Evolutionary conservation across 2,888 invertebrate species (phyloP).

Genomic region (Brassicogethes aeneus): DNA sequence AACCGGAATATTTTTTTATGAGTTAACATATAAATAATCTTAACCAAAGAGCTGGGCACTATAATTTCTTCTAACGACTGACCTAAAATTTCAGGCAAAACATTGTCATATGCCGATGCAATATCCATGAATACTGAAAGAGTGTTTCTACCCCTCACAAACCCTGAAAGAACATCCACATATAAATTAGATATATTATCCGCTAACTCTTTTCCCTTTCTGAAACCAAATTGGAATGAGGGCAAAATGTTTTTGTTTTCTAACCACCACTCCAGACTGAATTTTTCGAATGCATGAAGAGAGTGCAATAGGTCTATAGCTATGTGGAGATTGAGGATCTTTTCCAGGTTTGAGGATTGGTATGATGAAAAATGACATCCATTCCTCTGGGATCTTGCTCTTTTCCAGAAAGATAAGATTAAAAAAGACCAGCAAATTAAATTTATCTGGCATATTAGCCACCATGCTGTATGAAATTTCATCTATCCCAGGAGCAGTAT

Average conservation of each 20-base stretch:
- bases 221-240: constrained; percentile 5
- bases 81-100: too few relatives aligned
- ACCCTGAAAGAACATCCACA: too few relatives aligned
- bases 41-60: too few relatives aligned
- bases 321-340: constrained; percentile 3
- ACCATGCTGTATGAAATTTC: constrained; percentile 5
- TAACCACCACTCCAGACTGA: constrained; percentile 5
- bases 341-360: constrained; percentile 5
- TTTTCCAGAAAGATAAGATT: neutral
- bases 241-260: constrained; percentile 4
- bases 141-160: too few relatives aligned
- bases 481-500: constrained; percentile 6
- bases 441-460: constrained; percentile 2
- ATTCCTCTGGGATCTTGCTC: constrained; percentile 2
- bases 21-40: too few relatives aligned
- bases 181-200: neutral
- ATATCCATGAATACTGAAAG: too few relatives aligned
- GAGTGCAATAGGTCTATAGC: constrained; percentile 8
- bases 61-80: too few relatives aligned
- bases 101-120: too few relatives aligned
- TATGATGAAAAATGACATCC: neutral
- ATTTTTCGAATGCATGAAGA: constrained; percentile 7
- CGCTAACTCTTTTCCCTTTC: constrained; percentile 4
- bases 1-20: too few relatives aligned
- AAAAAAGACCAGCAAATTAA: neutral